Evolutionary conservation across 2,797 vertebrate species (phyloP), one percentile per base, ranked within the genome.

Genomic region (Amblyopsis hoosieri): DNA sequence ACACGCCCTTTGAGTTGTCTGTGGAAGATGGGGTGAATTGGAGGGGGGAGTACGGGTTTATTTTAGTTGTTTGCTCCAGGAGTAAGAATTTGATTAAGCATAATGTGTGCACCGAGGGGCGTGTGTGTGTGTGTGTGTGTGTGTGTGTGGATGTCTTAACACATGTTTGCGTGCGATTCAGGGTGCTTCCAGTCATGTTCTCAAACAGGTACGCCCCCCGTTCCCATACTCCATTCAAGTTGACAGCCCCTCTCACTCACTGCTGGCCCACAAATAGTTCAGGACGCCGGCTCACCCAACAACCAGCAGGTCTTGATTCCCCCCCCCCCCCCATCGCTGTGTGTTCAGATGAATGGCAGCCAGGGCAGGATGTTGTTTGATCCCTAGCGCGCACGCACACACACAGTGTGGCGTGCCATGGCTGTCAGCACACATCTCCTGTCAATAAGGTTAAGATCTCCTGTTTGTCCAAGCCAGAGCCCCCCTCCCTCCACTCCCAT

Each of bases 381-480:
- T 63, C 78, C 70, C 50, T 82, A 29, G 23, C 23, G 23, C 23
- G 23, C 23, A 29, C 23, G 3, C 23, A 29, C 23, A 29, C 23
- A 74, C 73, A 76, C 75, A 67, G 65, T 64, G 80, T 23, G 12
- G 74, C 56, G 59, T 13, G 47, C 58, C 11, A 15, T 68, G 72
- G 61, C 33, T 13, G 66, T 62, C 17, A 14, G 64, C 70, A 7
- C 76, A 9, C 64, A 51, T 69, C 69, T 54, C 68, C 74, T 81
- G 75, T 87, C 82, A 81, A 15, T 9, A 73, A 85, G 87, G 86
- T 88, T 84, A 87, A 78, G 73, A 80, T 83, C 81, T 75, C 74
- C 69, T 81, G 79, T 82, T 82, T 79, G 74, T 83, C 15, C 37
- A 57, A 52, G 60, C 72, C 73, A 66, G 71, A 72, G 1, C 33